Evolutionary conservation across 2,113 vertebrate species (phyloP), one percentile per base, ranked within the genome.

Genomic region (Melospiza georgiana): DNA sequence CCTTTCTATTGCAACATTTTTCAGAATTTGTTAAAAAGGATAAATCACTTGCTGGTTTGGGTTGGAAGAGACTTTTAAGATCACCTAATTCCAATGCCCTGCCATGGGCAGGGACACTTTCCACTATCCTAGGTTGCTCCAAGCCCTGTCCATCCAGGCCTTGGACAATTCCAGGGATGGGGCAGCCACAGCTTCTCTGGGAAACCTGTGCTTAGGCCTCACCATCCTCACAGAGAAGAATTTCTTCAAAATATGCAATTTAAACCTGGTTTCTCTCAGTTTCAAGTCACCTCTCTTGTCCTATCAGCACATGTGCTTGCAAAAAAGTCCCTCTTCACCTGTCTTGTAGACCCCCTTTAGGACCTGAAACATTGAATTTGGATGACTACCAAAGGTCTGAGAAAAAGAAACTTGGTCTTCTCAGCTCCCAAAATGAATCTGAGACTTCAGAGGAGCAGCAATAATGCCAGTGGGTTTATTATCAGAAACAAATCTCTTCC

Each of bases 71-170:
- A 77, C 19, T 2, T 62, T 43, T 63, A 49, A 57, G 3, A 63
- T 23, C 25, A 23, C 1, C 5, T 10, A 2, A 7, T 49, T 90
- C 43, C 57, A 55, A 25, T 0, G 0, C 7, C 4, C 9, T 39
- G 13, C 14, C 10, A 41, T 27, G 6, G 14, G 12, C 35, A 90
- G 22, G 31, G 31, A 51, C 41, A 49, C 0, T 0, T 63, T 43
- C 10, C 43, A 17, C 31, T 6, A 5, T 2, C 3, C 35, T 65
- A 71, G 27, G 22, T 1, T 35, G 10, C 15, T 84, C 43, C 31
- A 28, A 63, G 31, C 7, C 5, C 12, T 0, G 0, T 77, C 22
- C 41, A 84, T 3, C 15, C 35, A 24, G 27, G 22, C 3, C 35
- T 44, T 8, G 65, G 0, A 37, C 43, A 43, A 4, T 51, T 49